These are phyloP conservation scores for Antigone vipio DNA, from an alignment of 2,113 vertebrate species.

Conservation along the genomic window DNA sequence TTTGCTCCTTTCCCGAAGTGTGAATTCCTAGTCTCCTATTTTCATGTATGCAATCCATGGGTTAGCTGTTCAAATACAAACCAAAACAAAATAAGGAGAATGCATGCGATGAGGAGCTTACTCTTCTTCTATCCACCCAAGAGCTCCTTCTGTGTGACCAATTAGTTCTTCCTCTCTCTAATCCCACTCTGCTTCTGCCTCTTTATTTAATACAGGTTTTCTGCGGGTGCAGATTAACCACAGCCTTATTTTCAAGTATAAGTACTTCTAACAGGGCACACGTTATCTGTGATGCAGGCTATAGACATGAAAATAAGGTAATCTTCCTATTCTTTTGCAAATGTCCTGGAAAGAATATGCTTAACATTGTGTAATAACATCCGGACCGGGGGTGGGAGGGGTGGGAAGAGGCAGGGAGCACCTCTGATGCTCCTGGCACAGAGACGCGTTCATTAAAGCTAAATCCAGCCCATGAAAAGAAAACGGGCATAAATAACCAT, in stretches of 20 bases:
- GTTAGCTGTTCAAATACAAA: not conserved
- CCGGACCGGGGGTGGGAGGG: not conserved
- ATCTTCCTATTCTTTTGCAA: constrained; percentile 62
- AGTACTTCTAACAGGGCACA: constrained; percentile 7
- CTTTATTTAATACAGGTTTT: constrained; percentile 20
- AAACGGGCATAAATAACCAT: not conserved
- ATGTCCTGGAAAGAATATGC: constrained; percentile 22
- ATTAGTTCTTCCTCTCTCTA: constrained; percentile 21
- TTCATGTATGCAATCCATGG: not conserved
- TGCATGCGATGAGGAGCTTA: not conserved
- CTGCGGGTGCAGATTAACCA: not conserved
- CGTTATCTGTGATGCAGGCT: constrained; percentile 22
- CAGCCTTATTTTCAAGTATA: constrained; percentile 12
- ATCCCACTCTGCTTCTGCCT: not conserved
- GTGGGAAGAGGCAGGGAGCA: not conserved
- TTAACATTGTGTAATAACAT: constrained; percentile 26
- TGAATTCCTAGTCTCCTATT: not conserved
- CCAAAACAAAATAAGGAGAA: not conserved
- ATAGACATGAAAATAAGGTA: constrained; percentile 58
- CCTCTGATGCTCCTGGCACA: not conserved
- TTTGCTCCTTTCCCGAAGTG: not conserved
- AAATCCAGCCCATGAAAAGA: constrained; percentile 5
- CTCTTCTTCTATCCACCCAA: not conserved
- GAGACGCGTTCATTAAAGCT: not conserved
- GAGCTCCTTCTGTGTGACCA: constrained; percentile 2